phyloP scores from a whole-genome alignment of 2,797 vertebrate species.

The Hylomyscus alleni region DNA sequence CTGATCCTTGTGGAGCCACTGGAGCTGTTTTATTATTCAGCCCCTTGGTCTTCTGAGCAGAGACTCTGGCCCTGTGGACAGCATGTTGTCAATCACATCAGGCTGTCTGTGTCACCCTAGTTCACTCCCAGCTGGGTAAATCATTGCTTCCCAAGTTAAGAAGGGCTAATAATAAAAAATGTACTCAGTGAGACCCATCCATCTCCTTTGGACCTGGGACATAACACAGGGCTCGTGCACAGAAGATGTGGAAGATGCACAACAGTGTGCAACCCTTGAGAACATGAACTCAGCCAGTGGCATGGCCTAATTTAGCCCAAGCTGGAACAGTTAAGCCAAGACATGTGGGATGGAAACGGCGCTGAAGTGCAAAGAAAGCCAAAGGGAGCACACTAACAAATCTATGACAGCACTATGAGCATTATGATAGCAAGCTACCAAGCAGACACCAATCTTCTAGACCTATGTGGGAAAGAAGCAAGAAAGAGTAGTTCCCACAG shows the following conservation, averaged over 20 bases:
- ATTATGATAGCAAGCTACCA: background rate
- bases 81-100: background rate
- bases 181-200: background rate
- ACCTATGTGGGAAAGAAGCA: background rate
- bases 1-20: background rate
- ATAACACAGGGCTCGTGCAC: background rate
- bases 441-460: background rate
- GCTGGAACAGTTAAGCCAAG: constrained; percentile 82
- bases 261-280: constrained; percentile 24
- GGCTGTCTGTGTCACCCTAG: background rate
- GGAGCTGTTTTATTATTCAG: constrained; percentile 35
- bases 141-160: constrained; percentile 46
- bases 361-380: constrained; percentile 60
- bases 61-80: background rate
- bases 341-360: constrained; percentile 70
- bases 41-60: background rate
- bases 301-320: constrained; percentile 76
- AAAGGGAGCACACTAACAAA: constrained; percentile 60
- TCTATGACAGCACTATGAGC: background rate
- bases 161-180: constrained; percentile 59
- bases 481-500: background rate
- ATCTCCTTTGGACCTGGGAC: constrained; percentile 28
- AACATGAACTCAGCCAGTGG: constrained; percentile 61
- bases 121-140: constrained; percentile 34
- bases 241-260: background rate